A percentile compares a stretch with the other conserved stretches of the same genome.
Evolutionary conservation across 1,140 invertebrate genomes (phyloP).

Genomic region (Apis cerana): DNA sequence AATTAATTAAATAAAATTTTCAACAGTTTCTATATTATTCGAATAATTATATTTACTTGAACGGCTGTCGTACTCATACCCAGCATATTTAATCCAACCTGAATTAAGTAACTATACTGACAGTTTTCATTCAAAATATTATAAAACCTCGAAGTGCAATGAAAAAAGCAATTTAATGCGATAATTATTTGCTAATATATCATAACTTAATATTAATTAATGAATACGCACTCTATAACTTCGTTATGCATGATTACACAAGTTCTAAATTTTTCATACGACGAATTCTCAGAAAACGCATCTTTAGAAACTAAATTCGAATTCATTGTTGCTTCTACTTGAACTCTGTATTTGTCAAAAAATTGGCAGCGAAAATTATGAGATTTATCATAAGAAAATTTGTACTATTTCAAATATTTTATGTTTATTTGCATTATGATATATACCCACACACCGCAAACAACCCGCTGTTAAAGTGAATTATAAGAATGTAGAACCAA

Average conservation of each 20-base stretch:
- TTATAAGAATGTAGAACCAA: not conserved
- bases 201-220: not conserved
- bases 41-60: no score
- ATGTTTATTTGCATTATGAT: not conserved
- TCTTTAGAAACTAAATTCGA: no score
- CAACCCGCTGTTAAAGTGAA: not conserved
- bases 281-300: not conserved
- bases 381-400: not conserved
- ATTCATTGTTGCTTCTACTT: not conserved
- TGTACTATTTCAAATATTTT: not conserved
- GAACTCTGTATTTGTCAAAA: not conserved
- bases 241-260: not conserved
- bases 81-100: conserved; percentile 5
- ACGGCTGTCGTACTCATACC: not conserved
- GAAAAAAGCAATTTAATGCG: no score
- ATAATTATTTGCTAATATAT: no score
- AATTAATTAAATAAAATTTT: no score
- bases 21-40: no score
- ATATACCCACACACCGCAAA: conserved; percentile 15
- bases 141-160: not conserved
- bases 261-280: not conserved
- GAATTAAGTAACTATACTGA: not conserved
- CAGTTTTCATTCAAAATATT: not conserved
- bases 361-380: not conserved
- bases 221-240: not conserved